Base-by-base conservation (phyloP, 2,797 vertebrate genomes). In the Hemibagrus guttatus region DNA sequence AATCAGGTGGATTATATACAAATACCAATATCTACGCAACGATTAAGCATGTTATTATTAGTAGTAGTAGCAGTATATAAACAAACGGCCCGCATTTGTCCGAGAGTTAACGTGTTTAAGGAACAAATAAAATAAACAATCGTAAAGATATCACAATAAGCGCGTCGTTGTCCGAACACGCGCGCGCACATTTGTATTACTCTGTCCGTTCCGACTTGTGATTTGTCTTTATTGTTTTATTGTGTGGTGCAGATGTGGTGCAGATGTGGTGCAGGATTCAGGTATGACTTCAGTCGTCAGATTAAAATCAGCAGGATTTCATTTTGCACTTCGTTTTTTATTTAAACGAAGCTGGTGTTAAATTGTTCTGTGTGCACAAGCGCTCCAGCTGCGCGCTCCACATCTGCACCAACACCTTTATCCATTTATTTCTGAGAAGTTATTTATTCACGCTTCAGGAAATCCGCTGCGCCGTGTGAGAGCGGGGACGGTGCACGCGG, bases 261-360 rank as follows among this genome's bases (percentile, higher is more conserved):
- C n/a, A n/a, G n/a, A n/a, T 72, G 9, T 6, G 42, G 21, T 11
- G 12, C 39, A 72, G 71, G 26, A 74, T 2, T 14, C 4, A 13
- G 23, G 23, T 12, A 6, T 12, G 17, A 42, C 23, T 23, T 4
- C 35, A 39, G 68, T 21, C 19, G 6, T 52, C 23, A 16, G 0
- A 9, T n/a, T 17, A 1, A 3, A 75, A 1, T n/a, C n/a, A n/a
- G 1, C 14, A 1, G 17, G 72, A 9, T 17, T 3, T 0, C 9
- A 1, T 2, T 26, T 42, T 6, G 11, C n/a, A 26, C 14, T 42
- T 14, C 11, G 9, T 72, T 49, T n/a, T n/a, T 3, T 26, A 8
- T n/a, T 52, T 14, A 52, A 74, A 74, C 14, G 26, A 49, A 74
- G 71, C 39, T 3, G 71, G 56, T 58, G 17, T 58, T 58, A 1